Conservation (phyloP, 2,888 invertebrate genomes). For the Caenorhabditis zanzibari region DNA sequence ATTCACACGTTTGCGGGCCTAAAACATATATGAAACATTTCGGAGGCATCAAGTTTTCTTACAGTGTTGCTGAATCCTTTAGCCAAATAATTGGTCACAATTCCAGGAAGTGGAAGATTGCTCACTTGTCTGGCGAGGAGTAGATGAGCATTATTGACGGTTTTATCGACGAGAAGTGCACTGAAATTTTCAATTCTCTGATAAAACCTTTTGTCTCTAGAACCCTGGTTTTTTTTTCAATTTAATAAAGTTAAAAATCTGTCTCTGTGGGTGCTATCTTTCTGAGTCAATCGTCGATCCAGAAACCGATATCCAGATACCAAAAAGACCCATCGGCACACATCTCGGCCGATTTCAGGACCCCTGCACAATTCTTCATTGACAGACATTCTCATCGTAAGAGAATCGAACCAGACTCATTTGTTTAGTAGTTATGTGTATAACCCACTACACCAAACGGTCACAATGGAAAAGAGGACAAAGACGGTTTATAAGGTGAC, state of each 20-base stretch:
- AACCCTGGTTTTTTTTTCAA: not conserved
- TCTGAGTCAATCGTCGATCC: conserved; percentile 48
- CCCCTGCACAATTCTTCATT: conserved; percentile 82
- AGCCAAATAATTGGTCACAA: conserved; percentile 74
- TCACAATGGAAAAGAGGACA: not conserved
- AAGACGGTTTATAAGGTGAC: not conserved
- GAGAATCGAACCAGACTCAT: conserved; percentile 38
- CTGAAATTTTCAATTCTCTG: conserved; percentile 31
- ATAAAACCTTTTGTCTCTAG: not conserved
- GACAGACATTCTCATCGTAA: conserved; percentile 24
- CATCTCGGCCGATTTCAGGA: conserved; percentile 81
- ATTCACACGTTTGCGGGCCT: conserved; percentile 67
- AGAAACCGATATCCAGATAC: conserved; percentile 61
- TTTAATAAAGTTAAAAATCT: not conserved
- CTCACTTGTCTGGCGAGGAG: conserved; percentile 75
- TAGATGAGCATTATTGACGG: conserved; percentile 73
- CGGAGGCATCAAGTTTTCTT: not conserved
- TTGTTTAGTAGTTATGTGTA: not conserved
- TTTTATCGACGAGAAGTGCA: conserved; percentile 70
- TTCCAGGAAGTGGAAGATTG: conserved; percentile 77
- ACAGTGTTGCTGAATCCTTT: conserved; percentile 70
- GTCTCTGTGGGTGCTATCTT: conserved; percentile 74
- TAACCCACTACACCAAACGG: conserved; percentile 47
- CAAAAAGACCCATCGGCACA: conserved; percentile 73
- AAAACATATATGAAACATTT: not conserved